phyloP scores from a whole-genome alignment of 2,113 vertebrate species.

The Hipposideros armiger region DNA sequence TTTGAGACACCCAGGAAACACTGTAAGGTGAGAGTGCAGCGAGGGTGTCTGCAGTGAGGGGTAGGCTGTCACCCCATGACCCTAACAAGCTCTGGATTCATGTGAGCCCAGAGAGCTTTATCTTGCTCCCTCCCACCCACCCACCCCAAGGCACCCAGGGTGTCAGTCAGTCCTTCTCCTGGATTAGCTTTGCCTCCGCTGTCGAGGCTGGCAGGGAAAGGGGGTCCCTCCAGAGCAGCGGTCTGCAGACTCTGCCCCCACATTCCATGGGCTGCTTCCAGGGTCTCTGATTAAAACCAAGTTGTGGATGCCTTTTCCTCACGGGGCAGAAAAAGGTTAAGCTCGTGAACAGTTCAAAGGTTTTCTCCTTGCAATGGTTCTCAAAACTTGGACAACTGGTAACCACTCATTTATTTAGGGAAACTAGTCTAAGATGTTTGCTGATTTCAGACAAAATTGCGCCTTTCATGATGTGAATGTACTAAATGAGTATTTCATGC shows the following conservation, averaged over 20 bases:
- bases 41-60: background rate
- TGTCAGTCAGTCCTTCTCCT: background rate
- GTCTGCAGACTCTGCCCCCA: background rate
- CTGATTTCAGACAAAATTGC: constrained; percentile 17
- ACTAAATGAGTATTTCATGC: background rate
- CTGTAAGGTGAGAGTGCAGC: background rate
- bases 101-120: background rate
- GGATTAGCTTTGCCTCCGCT: background rate
- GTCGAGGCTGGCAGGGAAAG: too few relatives aligned
- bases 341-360: background rate
- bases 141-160: too few relatives aligned
- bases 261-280: background rate
- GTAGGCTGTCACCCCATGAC: background rate
- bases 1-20: background rate
- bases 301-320: background rate
- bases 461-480: background rate
- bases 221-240: background rate
- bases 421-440: background rate
- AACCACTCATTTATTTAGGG: constrained; percentile 36
- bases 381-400: background rate
- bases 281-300: background rate
- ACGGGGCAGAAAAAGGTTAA: background rate
- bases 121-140: background rate
- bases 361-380: constrained; percentile 36
- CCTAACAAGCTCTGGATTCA: fast-evolving